Base-by-base conservation (phyloP, 2,888 invertebrate species). In the Blastobasis lacticolella region DNA sequence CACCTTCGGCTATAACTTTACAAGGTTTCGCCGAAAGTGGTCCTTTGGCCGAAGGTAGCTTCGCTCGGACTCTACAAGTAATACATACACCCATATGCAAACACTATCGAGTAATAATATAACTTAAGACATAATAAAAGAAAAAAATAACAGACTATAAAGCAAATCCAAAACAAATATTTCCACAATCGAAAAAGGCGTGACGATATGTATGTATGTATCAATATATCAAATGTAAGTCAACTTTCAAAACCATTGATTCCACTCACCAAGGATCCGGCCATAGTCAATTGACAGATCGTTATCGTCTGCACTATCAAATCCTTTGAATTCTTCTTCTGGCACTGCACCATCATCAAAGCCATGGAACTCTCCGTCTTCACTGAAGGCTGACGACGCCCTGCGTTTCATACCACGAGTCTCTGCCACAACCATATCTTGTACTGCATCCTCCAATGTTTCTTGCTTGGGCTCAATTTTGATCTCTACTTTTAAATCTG, bases 301-400 rank as follows among this genome's bases (percentile, higher is more conserved):
- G 45, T 72, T 70, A 1, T 61, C 49, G 47, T 78, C 69, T n/a
- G 62, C 49, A 2, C 60, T 53, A 9, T 73, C 75, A 60, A 87
- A 87, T 3, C 87, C 87, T 56, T 77, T 79, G 52, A 87, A 86
- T 38, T 81, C 79, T 5, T 77, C 77, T 23, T 49, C 49, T 4
- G 38, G 9, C 7, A 6, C 5, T 5, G 38, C 41, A 10, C 61
- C 50, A 4, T 62, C 55, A n/a, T 72, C 75, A 59, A 87, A 86
- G 5, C 87, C 87, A 56, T 77, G 78, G 53, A 86, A 85, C 37
- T 81, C 80, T 38, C 58, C 75, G 4, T 56, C 61, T 49, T 83
- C 83, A 55, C 76, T 83, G 53, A 86, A 82, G 0, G 82, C 81
- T 0, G 64, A 56, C 0, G 87, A 87, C 0, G 84, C 86, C 52